Evolutionary conservation across 2,797 vertebrate genomes (phyloP).

Genomic region (Nothura maculosa): DNA sequence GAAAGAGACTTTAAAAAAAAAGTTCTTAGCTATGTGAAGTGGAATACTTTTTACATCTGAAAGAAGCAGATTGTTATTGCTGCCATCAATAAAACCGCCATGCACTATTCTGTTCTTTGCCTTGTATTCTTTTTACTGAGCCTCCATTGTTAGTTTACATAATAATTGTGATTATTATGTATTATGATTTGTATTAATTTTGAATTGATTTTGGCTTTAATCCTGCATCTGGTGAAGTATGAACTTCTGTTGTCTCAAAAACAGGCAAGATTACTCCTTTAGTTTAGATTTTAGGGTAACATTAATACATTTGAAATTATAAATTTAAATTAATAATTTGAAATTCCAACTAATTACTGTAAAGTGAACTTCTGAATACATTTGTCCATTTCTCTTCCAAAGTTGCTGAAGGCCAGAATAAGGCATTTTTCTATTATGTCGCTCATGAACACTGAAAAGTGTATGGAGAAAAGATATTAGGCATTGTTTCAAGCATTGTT

Average conservation of each 20-base stretch:
- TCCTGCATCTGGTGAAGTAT: not conserved
- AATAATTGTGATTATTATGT: not conserved
- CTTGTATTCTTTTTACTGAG: conserved; percentile 73
- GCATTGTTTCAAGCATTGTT: not conserved
- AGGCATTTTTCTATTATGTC: not conserved
- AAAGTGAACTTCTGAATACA: not conserved
- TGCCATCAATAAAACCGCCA: conserved; percentile 75
- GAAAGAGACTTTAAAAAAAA: conserved; percentile 71
- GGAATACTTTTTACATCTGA: conserved; percentile 77
- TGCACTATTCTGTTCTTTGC: conserved; percentile 69
- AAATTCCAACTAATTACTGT: not conserved
- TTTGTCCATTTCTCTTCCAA: conserved; percentile 32
- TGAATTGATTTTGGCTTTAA: not conserved
- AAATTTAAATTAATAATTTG: no score
- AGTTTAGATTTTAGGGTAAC: not conserved
- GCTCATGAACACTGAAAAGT: not conserved
- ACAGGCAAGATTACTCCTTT: not conserved
- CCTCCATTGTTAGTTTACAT: conserved; percentile 20
- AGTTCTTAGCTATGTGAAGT: conserved; percentile 71
- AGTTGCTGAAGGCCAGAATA: conserved; percentile 20
- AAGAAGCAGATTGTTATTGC: conserved; percentile 74
- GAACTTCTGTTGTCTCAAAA: conserved; percentile 17
- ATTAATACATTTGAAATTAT: not conserved
- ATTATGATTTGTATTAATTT: conserved; percentile 44
- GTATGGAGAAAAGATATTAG: not conserved